Percentiles rank a stretch among this genome's conserved stretches.
Conservation (phyloP, 2,797 vertebrate species). For the Diceros bicornis region DNA sequence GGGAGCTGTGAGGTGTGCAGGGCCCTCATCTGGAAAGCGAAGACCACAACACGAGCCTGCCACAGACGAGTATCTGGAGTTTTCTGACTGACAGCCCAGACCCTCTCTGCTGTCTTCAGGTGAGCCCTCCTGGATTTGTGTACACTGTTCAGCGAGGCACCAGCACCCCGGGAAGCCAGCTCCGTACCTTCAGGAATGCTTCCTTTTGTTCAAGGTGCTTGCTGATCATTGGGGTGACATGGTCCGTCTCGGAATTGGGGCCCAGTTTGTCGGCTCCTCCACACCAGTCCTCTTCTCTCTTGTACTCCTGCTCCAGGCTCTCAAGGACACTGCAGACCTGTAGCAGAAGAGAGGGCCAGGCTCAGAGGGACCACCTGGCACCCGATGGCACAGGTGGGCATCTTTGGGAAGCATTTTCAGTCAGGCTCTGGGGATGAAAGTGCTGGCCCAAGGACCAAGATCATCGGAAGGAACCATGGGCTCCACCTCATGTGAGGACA, state of each 20-base stretch:
- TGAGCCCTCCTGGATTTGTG: accelerated
- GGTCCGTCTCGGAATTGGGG: slow-evolving; percentile 98
- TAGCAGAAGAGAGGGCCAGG: neutral
- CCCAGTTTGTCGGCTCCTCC: slow-evolving; percentile 98
- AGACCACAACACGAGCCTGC: accelerated
- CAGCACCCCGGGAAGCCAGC: accelerated
- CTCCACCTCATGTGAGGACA: accelerated
- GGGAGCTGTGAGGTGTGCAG: accelerated
- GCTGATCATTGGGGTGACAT: slow-evolving; percentile 99
- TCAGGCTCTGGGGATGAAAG: too few relatives aligned
- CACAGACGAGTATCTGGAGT: accelerated
- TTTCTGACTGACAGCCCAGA: neutral
- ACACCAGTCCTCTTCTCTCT: slow-evolving; percentile 99
- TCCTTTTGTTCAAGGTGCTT: slow-evolving; percentile 99
- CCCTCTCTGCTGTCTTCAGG: accelerated
- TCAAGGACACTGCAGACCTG: slow-evolving; percentile 97
- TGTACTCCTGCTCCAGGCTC: slow-evolving; percentile 99
- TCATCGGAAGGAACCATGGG: accelerated
- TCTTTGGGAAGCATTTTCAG: neutral
- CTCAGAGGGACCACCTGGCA: neutral
- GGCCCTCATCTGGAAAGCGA: accelerated
- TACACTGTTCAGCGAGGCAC: accelerated
- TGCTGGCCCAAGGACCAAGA: neutral
- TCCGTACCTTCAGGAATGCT: slow-evolving; percentile 96
- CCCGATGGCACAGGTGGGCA: accelerated